Base-by-base conservation (phyloP, 2,888 invertebrate genomes). In the Sturmia bella region DNA sequence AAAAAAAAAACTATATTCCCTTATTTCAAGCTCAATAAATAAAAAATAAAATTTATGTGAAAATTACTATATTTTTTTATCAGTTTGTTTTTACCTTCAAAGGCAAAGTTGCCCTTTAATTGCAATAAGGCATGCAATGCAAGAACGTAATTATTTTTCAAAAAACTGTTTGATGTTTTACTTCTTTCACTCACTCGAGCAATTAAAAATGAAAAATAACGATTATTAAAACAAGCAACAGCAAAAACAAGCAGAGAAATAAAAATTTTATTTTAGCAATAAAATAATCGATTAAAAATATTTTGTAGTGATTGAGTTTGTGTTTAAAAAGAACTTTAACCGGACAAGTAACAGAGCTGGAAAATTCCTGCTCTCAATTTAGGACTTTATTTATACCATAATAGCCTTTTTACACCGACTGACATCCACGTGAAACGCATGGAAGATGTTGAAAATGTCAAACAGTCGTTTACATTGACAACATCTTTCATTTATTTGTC, bases 141-240 rank as follows among this genome's bases (percentile, higher is more conserved):
- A 21, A 5, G 11, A 15, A 45, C 5, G 21, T 45, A 27, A 32
- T 32, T 32, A 27, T 59, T 41, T 24, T 68, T 24, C 6, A 37
- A 43, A 37, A 43, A 43, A 69, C 61, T 69, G 61, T 76, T 76
- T 59, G 57, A 74, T 61, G 12, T 76, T 56, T 52, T 52, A 19
- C 11, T 39, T n/a, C n/a, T n/a, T n/a, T 3, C 15, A 19, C 13
- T 52, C 32, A 9, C 52, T 52, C 41, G 3, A 6, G 3, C 52
- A 72, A 61, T 64, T 64, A 37, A 45, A 41, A 17, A 56, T 56
- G 63, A 45, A 63, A 32, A 64, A 5, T 56, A 12, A 12, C 19
- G 63, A 74, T 56, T 64, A 64, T 56, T 64, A 7, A 17, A 32
- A 0, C n/a, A 19, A 19, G 24, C 32, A 45, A 2, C 21, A 57